These are phyloP conservation scores for Apodemia duryi DNA, from an alignment of 2,888 invertebrate genomes.

Conservation along the genomic window DNA sequence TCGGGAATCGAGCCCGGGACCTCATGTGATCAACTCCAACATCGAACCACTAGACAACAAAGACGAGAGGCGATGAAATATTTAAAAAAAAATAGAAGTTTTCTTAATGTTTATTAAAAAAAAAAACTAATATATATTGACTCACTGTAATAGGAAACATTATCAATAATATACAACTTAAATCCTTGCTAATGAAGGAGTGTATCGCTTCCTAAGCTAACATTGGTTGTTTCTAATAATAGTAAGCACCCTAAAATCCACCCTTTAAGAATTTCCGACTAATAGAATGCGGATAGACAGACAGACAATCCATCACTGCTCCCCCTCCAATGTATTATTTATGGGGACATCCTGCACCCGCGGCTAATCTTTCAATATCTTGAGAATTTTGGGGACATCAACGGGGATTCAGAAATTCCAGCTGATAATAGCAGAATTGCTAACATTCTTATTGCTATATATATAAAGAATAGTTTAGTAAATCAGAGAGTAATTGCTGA, in stretches of 20 bases:
- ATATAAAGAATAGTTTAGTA: constrained; percentile 43
- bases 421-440: constrained; percentile 28
- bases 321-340: constrained; percentile 76
- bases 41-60: too few species aligned
- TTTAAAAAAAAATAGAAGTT: too few species aligned
- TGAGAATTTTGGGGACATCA: constrained; percentile 67
- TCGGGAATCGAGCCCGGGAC: too few species aligned
- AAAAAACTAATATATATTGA: background rate
- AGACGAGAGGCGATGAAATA: too few species aligned
- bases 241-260: constrained; percentile 61
- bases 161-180: constrained; percentile 19
- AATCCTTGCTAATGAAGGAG: constrained; percentile 49
- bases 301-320: constrained; percentile 72
- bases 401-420: constrained; percentile 45
- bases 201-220: constrained; percentile 65
- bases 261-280: constrained; percentile 76
- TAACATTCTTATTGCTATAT: constrained; percentile 35
- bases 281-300: constrained; percentile 75
- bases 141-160: background rate
- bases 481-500: constrained; percentile 33
- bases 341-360: constrained; percentile 70
- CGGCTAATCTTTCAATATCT: constrained; percentile 79
- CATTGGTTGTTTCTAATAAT: constrained; percentile 68
- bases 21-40: too few species aligned
- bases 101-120: too few species aligned